These are phyloP conservation scores for Busseola fusca DNA, from an alignment of 2,888 invertebrate genomes.

Conservation along the genomic window DNA sequence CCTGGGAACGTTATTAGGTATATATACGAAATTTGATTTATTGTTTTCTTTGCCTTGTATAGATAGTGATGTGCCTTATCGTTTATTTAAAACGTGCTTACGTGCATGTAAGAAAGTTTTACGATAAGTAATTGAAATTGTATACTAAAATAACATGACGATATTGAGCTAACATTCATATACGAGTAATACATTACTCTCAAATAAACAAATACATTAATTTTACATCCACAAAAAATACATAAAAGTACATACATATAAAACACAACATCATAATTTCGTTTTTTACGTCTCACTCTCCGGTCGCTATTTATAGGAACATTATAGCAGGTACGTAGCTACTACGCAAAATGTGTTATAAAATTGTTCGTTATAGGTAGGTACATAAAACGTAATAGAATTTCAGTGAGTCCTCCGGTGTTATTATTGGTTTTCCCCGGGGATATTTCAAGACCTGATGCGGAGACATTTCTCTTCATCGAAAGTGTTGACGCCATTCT, in stretches of 20 bases:
- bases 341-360: conserved; percentile 57
- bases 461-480: conserved; percentile 56
- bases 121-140: not conserved
- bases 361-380: conserved; percentile 49
- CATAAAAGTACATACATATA: conserved; percentile 37
- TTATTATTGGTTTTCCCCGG: conserved; percentile 62
- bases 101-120: not conserved
- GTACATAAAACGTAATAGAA: conserved; percentile 58
- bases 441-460: conserved; percentile 57
- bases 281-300: conserved; percentile 55
- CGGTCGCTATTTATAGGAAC: conserved; percentile 53
- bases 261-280: conserved; percentile 56
- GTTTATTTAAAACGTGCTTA: not conserved
- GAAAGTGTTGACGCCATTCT: conserved; percentile 48
- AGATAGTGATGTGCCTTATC: not conserved
- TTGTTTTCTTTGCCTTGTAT: too few species aligned
- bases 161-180: not conserved
- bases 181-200: conserved; percentile 6
- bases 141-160: not conserved
- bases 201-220: conserved; percentile 49
- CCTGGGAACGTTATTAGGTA: too few species aligned
- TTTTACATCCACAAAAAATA: conserved; percentile 45
- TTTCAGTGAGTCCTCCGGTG: conserved; percentile 53
- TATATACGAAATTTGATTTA: too few species aligned
- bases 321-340: conserved; percentile 36